phyloP scores from a whole-genome alignment of 23 tunicate species.

The Styela clava region DNA sequence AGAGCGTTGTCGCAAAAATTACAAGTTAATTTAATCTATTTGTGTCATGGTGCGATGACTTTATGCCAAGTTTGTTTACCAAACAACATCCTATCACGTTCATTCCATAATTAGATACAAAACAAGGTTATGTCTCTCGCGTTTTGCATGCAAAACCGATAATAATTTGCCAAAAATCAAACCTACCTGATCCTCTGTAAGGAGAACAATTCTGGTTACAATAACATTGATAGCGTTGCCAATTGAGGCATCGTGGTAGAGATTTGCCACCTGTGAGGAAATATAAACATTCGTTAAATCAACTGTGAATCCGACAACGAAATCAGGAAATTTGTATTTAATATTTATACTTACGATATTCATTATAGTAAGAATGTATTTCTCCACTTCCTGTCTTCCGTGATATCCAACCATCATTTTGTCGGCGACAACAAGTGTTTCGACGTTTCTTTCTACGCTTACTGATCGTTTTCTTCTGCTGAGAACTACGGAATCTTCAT shows the following conservation, averaged over 20 bases:
- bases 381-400: conserved; percentile 85
- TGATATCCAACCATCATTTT: conserved; percentile 86
- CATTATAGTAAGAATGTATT: conserved; percentile 96
- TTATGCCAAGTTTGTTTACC: neutral
- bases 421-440: conserved; percentile 92
- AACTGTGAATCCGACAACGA: too few species aligned
- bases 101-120: neutral
- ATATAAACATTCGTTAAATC: neutral
- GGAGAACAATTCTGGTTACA: conserved; percentile 79
- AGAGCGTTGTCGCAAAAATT: neutral
- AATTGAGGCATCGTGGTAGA: conserved; percentile 94
- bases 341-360: conserved; percentile 91
- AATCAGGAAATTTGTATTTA: too few species aligned
- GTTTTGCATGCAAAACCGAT: neutral
- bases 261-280: conserved; percentile 53
- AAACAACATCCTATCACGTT: neutral
- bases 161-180: too few species aligned
- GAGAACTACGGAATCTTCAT: conserved; percentile 14
- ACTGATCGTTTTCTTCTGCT: conserved; percentile 51
- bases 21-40: neutral
- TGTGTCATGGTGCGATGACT: neutral
- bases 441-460: conserved; percentile 86
- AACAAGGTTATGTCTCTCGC: neutral
- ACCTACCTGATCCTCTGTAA: conserved; percentile 92
- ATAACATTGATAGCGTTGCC: conserved; percentile 96